phyloP scores from a whole-genome alignment of 53 echinoderm and acorn worm genomes.

The Crossaster papposus region DNA sequence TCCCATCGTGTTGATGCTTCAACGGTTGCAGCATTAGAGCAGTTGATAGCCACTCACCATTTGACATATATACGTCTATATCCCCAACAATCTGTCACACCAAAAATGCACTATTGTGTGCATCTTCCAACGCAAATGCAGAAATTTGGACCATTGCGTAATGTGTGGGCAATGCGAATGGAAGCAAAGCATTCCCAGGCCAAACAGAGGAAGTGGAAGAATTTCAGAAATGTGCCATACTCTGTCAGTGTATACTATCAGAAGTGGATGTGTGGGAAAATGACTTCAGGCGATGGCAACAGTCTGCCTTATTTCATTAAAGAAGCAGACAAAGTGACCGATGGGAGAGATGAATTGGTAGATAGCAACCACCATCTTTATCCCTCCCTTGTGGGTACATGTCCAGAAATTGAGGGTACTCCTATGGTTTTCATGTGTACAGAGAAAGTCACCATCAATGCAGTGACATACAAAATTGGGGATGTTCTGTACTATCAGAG shows the following conservation, averaged over 20 bases:
- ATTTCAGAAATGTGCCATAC: constrained; percentile 67
- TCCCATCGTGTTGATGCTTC: constrained; percentile 52
- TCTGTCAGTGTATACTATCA: constrained; percentile 58
- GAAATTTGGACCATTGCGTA: constrained; percentile 56
- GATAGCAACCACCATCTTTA: background rate
- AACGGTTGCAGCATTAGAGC: no score
- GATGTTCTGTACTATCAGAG: background rate
- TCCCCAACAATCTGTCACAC: constrained; percentile 61
- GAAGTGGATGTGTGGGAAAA: constrained; percentile 57
- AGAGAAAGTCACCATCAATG: background rate
- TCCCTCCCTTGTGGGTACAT: background rate
- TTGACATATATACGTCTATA: constrained; percentile 36
- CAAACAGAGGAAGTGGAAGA: constrained; percentile 63
- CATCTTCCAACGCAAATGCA: constrained; percentile 68
- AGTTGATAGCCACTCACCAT: no score
- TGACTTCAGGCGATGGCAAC: background rate
- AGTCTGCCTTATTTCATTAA: background rate
- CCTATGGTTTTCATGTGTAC: background rate
- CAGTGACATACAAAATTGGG: background rate
- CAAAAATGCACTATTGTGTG: no score
- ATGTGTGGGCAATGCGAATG: no score
- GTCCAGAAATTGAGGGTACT: background rate
- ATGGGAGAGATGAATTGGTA: constrained; percentile 12
- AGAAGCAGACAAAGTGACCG: background rate
- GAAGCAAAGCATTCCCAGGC: no score